Conservation (phyloP, 2,797 vertebrate species). For the Pangasius krempfi region DNA sequence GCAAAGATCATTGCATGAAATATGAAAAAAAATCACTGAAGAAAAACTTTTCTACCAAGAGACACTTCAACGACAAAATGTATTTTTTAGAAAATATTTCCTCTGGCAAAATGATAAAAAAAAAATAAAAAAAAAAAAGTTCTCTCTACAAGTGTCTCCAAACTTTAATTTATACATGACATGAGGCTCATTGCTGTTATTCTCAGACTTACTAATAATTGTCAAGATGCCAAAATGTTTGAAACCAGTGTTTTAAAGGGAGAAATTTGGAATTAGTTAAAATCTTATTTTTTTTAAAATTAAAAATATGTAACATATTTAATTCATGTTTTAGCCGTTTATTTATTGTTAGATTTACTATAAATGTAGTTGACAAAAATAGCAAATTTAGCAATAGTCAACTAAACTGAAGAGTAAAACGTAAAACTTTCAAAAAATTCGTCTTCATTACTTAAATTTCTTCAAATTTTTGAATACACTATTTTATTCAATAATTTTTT, state of each 20-base stretch:
- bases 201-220: too few species aligned
- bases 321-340: too few species aligned
- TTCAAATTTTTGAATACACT: not conserved
- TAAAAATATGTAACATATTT: not conserved
- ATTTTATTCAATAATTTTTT: not conserved
- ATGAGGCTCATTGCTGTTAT: not conserved
- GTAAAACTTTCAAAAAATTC: too few species aligned
- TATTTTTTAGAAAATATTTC: too few species aligned
- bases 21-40: not conserved
- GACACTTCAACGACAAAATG: too few species aligned
- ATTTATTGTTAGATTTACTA: too few species aligned
- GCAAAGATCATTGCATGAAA: not conserved
- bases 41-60: too few species aligned
- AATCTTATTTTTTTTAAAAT: not conserved
- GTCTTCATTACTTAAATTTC: not conserved
- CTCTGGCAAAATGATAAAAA: not conserved
- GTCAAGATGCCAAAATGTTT: not conserved
- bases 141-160: too few species aligned
- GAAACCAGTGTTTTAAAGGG: not conserved
- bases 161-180: not conserved
- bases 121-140: too few species aligned
- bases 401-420: too few species aligned
- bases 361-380: too few species aligned
- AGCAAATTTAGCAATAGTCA: too few species aligned
- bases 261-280: not conserved